Evolutionary conservation across 2,113 vertebrate species (phyloP), one percentile per base, ranked within the genome.

Genomic region (Macrotus californicus): DNA sequence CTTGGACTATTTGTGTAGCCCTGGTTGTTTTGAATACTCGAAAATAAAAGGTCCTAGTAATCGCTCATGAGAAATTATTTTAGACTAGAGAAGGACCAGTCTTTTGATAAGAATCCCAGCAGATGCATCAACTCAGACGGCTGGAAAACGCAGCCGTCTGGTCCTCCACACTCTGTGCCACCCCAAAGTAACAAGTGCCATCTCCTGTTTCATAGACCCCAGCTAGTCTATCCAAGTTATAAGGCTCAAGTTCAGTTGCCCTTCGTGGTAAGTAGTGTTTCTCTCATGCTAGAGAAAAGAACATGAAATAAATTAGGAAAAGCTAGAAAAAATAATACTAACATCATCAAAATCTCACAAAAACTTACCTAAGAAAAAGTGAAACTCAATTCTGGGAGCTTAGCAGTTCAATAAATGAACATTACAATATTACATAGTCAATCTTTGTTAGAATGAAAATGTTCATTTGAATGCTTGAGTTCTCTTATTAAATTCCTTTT

Each of bases 291-390:
- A 86, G 94, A 93, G 61, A 24, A 91, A 52, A 81, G 92, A 29
- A 64, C 50, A 91, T 9, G 41, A 94, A 92, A 84, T 80, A 92
- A 83, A 39, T 64, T 52, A 56, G 16, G 15, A 94, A 96, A 96
- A 86, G 26, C 67, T 77, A 94, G 77, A 75, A 64, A 64, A 73
- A 97, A 95, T 66, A 97, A 64, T 8, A 93, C 31, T 48, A 77
- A 80, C 31, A 56, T 83, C 87, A 89, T 95, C 89, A 96, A 97
- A 95, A 95, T 39, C 31, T 73, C 61, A 66, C 81, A 82, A 80
- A 75, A 89, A 86, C n/a, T 87, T 77, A 76, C 21, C 41, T 61
- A 86, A 87, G 54, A 66, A 79, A 79, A 91, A 72, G 9, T 76
- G 26, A 93, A 34, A 14, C 29, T 4, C 29, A 79, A 36, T 56